Evolutionary conservation across 2,113 vertebrate species (phyloP), one percentile per base, ranked within the genome.

Genomic region (Miniopterus natalensis): DNA sequence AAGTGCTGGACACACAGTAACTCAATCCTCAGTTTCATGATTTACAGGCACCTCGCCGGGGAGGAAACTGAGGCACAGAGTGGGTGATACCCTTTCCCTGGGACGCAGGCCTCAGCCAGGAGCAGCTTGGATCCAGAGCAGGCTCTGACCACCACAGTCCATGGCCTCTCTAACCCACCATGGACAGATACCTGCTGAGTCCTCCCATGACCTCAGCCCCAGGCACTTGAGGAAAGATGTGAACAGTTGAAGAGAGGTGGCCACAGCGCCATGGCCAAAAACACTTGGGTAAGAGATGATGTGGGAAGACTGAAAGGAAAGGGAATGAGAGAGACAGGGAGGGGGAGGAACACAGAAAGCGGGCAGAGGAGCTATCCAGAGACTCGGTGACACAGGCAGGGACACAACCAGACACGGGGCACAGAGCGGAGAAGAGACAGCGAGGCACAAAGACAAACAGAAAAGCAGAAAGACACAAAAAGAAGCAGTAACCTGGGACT

Each of bases 381-480:
- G 29, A 17, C 25, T 5, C 0, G 1, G 20, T n/a, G 14, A 71
- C 47, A 51, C 17, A 12, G n/a, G n/a, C 15, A 59, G 31, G 68
- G 42, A 59, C 12, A 55, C 31, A 42, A 42, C 36, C 23, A 55
- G 20, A n/a, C 11, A 53, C 25, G 15, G 27, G 27, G 70, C 0
- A 59, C 0, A 25, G 27, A 71, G 36, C 85, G 9, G 0, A 1
- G 6, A 14, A 7, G 36, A 57, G 20, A 61, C 0, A 27, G 8
- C 0, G 10, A 40, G 75, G 13, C 53, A 47, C 55, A 7, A 31
- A 2, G 3, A 29, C 23, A 59, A 11, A 3, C 3, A n/a, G 66
- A 40, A 65, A 88, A 57, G 12, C n/a, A 2, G 8, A 73, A 47
- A 47, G 14, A 31, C 7, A n/a, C 17, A 11, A n/a, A 65, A 9